These are phyloP conservation scores for Gonioctena quinquepunctata DNA, from an alignment of 1,140 invertebrate species.

Conservation along the genomic window DNA sequence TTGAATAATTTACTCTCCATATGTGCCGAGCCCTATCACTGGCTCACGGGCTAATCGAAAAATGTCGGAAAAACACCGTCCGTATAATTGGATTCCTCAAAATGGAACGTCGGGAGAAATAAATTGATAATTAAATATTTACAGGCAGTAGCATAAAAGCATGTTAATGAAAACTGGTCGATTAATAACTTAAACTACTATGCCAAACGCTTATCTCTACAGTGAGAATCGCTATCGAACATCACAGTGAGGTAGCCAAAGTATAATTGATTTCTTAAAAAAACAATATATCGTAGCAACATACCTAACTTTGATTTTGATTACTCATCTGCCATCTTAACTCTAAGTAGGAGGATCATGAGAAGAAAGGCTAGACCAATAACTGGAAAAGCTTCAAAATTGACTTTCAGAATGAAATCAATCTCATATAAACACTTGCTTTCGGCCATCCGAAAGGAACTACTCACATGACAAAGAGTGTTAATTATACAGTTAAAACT, in stretches of 20 bases:
- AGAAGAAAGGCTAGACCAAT: too few species aligned
- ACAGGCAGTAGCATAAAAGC: slow-evolving; percentile 5
- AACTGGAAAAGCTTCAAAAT: too few species aligned
- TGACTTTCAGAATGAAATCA: too few species aligned
- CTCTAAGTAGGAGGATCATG: too few species aligned
- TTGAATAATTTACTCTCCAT: not conserved
- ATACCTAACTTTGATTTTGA: too few species aligned
- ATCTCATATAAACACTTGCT: too few species aligned
- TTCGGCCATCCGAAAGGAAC: too few species aligned
- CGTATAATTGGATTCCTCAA: slow-evolving; percentile 8
- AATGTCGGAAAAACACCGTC: not conserved
- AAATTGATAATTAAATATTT: slow-evolving; percentile 21
- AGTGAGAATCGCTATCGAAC: not conserved
- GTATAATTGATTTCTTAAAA: too few species aligned
- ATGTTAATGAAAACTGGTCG: slow-evolving; percentile 12
- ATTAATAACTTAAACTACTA: slow-evolving; percentile 8
- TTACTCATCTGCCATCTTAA: too few species aligned
- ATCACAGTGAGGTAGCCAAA: not conserved
- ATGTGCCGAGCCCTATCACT: not conserved
- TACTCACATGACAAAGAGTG: too few species aligned
- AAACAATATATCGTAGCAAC: too few species aligned
- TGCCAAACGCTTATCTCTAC: not conserved
- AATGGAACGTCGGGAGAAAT: slow-evolving; percentile 14
- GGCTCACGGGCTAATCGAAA: slow-evolving; percentile 8
- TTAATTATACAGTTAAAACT: too few species aligned